A percentile compares a stretch with the other conserved stretches of the same genome.
Conservation (phyloP, 2,888 invertebrate genomes). For the Phyllotreta striolata region DNA sequence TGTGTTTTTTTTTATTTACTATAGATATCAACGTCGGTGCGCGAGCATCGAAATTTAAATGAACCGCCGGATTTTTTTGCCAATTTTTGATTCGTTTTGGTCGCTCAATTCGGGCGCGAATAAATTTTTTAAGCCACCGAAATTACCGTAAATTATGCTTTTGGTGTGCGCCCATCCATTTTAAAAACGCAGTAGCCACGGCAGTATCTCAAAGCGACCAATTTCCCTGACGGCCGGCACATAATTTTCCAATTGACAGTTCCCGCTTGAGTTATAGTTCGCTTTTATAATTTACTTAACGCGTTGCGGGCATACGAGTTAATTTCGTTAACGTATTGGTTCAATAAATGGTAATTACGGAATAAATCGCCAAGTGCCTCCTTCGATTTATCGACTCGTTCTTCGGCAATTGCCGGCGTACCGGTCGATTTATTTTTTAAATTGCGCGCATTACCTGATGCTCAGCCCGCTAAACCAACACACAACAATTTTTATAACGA, state of each 20-base stretch:
- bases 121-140: too few relatives aligned
- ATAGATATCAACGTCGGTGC: too few relatives aligned
- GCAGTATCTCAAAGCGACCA: not conserved
- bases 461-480: too few relatives aligned
- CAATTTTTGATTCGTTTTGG: too few relatives aligned
- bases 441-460: too few relatives aligned
- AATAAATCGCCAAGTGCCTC: conserved; percentile 41
- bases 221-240: conserved; percentile 24
- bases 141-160: too few relatives aligned
- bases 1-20: too few relatives aligned
- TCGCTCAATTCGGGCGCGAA: too few relatives aligned
- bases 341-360: conserved; percentile 42
- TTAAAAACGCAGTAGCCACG: conserved; percentile 3
- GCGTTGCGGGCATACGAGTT: conserved; percentile 38
- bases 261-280: conserved; percentile 35
- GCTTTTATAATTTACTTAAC: conserved; percentile 43
- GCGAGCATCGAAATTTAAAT: too few relatives aligned
- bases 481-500: too few relatives aligned
- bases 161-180: not conserved
- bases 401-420: conserved; percentile 34
- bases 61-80: too few relatives aligned
- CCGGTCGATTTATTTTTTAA: too few relatives aligned
- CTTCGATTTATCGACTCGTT: conserved; percentile 40
- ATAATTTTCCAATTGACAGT: conserved; percentile 42
- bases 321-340: conserved; percentile 42